Evolutionary conservation across 2,797 vertebrate genomes (phyloP), one percentile per base, ranked within the genome.

Genomic region (Clarias fuscus): DNA sequence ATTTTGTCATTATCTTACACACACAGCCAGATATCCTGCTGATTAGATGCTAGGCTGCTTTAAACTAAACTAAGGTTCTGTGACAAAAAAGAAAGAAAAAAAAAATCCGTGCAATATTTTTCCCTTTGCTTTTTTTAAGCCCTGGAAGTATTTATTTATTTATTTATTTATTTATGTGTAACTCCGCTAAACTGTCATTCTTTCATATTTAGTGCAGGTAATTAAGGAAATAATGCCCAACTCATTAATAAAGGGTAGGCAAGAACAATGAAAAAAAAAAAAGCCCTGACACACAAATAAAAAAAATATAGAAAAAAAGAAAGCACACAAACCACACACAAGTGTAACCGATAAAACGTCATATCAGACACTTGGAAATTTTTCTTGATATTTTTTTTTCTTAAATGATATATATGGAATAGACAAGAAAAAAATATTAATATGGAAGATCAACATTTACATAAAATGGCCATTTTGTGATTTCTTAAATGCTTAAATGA

Each of bases 211-310:
- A 98, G 97, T 99, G 97, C 98, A 99, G 96, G 98, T 97, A 96
- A 96, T 97, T 97, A 96, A 96, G 96, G 95, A 97, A 96, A 96
- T 97, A 98, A 98, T 97, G 98, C 97, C 97, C 97, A 97, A 96
- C 97, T 97, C 96, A 96, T 94, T 96, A 96, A 96, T 97, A 96
- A 96, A 95, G 95, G 96, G 95, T 96, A 94, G 96, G 91, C 91
- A 91, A 92, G 90, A 90, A 92, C 89, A 92, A 88, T 92, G 91
- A 70, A 70, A 13, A 37, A 37, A 95, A 15, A 48, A 75, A 77
- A 59, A 59, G 33, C 2, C 7, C 94, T 92, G 92, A 94, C 95
- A 96, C 95, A 93, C 96, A 95, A 95, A 83, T 96, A 90, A 95
- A 96, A 95, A 95, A 96, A 95, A 59, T 70, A 86, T 17, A 48